Percentiles rank a stretch among this genome's conserved stretches.
Evolutionary conservation across 2,113 vertebrate genomes (phyloP).

Genomic region (Centropus unirufus): DNA sequence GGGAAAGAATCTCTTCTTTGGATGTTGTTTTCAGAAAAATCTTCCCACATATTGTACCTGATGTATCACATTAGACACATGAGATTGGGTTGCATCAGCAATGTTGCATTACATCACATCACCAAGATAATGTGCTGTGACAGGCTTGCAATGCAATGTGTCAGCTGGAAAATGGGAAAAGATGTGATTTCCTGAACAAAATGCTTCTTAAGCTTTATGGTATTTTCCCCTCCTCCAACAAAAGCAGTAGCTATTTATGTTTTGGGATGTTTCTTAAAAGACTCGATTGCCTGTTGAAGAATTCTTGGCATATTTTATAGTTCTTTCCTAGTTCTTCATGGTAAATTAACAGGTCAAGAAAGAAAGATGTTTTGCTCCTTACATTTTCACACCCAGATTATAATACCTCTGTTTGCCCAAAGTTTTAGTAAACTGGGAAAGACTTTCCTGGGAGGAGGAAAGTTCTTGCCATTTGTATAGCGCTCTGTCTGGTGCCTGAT

Average conservation of each 20-base stretch:
- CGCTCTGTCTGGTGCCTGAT: not conserved
- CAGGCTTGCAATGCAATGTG: constrained; percentile 41
- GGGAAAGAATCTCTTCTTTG: not conserved
- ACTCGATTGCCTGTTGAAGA: not conserved
- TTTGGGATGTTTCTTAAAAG: not conserved
- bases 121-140: constrained; percentile 53
- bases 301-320: not conserved
- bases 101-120: constrained; percentile 42
- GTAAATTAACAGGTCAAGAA: not conserved
- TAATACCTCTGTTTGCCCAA: not conserved
- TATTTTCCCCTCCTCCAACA: not conserved
- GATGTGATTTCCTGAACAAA: constrained; percentile 62
- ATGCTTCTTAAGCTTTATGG: constrained; percentile 34
- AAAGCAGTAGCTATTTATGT: not conserved
- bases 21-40: constrained; percentile 1
- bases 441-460: not conserved
- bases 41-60: constrained; percentile 39
- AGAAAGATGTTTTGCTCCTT: not conserved
- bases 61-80: constrained; percentile 65
- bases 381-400: not conserved
- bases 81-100: constrained; percentile 59
- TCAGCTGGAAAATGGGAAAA: constrained; percentile 66
- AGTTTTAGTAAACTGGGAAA: not conserved
- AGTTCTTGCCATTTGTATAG: not conserved
- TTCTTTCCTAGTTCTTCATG: not conserved